Evolutionary conservation across 2,888 invertebrate species (phyloP), one percentile per base, ranked within the genome.

Genomic region (Volucella inanis): DNA sequence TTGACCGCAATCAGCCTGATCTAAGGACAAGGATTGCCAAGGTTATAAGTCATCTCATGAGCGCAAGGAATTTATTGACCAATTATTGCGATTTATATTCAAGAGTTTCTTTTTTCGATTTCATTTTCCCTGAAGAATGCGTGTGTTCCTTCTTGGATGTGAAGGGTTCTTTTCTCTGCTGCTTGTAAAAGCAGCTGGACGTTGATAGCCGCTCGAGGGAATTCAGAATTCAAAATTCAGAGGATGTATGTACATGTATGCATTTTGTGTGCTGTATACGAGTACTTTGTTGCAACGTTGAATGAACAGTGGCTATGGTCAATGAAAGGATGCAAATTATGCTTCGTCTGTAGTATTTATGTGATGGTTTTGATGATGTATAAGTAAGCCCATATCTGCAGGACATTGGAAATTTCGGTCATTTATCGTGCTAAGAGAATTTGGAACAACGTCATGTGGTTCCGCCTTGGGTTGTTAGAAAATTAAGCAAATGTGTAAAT

Each of bases 81-180:
- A 85, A 85, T 85, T 77, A 85, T 81, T 64, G 47, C 67, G 85
- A 85, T 80, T 85, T 85, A 85, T 85, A 45, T 64, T 57, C 15
- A 41, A 31, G n/a, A 39, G 38, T 38, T 59, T 65, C 8, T n/a
- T 47, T 18, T 62, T 77, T 71, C 57, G 31, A 22, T 8, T 22
- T 41, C 52, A 52, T 65, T 41, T 54, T 55, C 15, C 41, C 39
- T n/a, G 43, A 45, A 14, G 54, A 71, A 71, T 70, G 79, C 84
- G 70, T 79, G 57, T 78, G 65, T 67, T 54, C 41, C 10, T 8
- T 15, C n/a, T 22, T 65, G 65, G 54, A 39, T 65, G 65, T 3
- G 71, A 52, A 55, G 62, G 55, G 49, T 49, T 10, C 62, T 31
- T n/a, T 50, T 45, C 14, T 41, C 15, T 49, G 9, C 43, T 55